A percentile compares a stretch with the other conserved stretches of the same genome.
These are phyloP conservation scores for Microcaecilia unicolor DNA, from an alignment of 2,797 vertebrate genomes.

Conservation along the genomic window DNA sequence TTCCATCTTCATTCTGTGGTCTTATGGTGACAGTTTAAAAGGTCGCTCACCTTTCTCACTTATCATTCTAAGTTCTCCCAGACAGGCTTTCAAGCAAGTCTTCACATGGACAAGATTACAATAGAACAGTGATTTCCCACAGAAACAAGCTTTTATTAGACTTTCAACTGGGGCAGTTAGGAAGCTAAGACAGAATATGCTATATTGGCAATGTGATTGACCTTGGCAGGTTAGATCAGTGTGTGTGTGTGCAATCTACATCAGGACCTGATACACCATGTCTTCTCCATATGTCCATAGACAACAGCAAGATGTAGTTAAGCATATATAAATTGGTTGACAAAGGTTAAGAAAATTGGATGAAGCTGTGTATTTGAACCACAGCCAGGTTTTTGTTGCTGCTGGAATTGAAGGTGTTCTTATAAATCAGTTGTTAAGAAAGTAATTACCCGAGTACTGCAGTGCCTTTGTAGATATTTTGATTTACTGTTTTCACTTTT, in stretches of 20 bases:
- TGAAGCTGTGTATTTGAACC: background rate
- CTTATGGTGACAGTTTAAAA: constrained; percentile 1
- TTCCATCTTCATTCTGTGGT: background rate
- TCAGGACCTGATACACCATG: background rate
- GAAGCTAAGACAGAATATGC: background rate
- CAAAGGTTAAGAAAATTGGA: constrained; percentile 4
- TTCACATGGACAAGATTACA: background rate
- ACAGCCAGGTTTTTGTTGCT: background rate
- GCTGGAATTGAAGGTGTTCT: background rate
- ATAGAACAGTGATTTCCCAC: background rate
- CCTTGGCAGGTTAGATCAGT: background rate
- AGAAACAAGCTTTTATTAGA: background rate
- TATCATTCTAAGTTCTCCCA: background rate
- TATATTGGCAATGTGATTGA: background rate
- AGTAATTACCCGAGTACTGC: background rate
- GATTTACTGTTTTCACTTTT: background rate
- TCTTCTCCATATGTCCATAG: background rate
- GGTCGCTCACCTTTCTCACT: background rate
- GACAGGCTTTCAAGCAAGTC: background rate
- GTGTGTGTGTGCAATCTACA: background rate
- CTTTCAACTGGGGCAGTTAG: background rate
- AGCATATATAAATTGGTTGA: background rate
- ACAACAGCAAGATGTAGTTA: background rate
- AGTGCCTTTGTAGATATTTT: background rate
- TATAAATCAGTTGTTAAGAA: background rate